Evolutionary conservation across 2,113 vertebrate genomes (phyloP).

Genomic region (Triplophysa dalaica): DNA sequence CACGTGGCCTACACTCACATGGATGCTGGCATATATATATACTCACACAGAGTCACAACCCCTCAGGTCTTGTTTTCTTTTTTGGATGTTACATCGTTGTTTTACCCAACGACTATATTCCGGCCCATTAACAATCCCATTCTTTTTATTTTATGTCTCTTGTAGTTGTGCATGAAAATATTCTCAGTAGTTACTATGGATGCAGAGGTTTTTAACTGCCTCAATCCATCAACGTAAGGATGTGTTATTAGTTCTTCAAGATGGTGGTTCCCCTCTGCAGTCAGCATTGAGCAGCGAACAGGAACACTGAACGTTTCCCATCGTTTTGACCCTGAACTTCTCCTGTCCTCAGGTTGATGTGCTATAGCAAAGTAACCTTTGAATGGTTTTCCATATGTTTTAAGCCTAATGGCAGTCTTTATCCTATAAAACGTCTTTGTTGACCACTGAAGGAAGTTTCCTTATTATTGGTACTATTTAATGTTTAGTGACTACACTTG

Average conservation of each 20-base stretch:
- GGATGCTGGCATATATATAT: too few relatives aligned
- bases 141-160: background rate
- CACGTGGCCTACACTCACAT: too few relatives aligned
- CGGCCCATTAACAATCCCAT: background rate
- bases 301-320: slow-evolving; percentile 36
- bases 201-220: slow-evolving; percentile 3
- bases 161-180: background rate
- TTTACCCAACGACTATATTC: background rate
- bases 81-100: slow-evolving; percentile 6
- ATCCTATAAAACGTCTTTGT: slow-evolving; percentile 28
- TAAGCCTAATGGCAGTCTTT: slow-evolving; percentile 8
- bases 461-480: slow-evolving; percentile 26
- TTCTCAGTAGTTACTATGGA: slow-evolving; percentile 7
- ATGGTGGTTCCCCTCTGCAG: slow-evolving; percentile 39
- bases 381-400: slow-evolving; percentile 50
- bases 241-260: slow-evolving; percentile 31
- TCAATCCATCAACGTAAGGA: slow-evolving; percentile 30
- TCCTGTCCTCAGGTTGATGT: slow-evolving; percentile 32
- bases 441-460: slow-evolving; percentile 42
- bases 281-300: slow-evolving; percentile 42
- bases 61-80: too few relatives aligned
- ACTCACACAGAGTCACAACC: too few relatives aligned
- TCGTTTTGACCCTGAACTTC: slow-evolving; percentile 43
- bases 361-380: slow-evolving; percentile 10
- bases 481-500: slow-evolving; percentile 39